phyloP scores from a whole-genome alignment of 1,140 invertebrate genomes.

The Pogonomyrmex barbatus region DNA sequence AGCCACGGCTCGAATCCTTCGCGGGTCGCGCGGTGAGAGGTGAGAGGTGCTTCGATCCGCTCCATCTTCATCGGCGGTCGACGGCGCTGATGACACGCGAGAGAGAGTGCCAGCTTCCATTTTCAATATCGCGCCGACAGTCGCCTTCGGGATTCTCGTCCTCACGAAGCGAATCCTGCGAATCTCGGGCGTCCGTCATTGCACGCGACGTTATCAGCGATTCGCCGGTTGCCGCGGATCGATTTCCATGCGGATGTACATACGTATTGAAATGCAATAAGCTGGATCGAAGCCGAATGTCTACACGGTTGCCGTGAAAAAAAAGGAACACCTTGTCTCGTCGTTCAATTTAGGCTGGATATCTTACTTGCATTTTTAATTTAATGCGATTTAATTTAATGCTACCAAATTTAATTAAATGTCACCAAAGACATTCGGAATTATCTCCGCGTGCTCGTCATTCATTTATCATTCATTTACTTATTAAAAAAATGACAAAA shows the following conservation, averaged over 20 bases:
- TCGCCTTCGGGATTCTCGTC: slow-evolving; percentile 43
- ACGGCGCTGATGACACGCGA: slow-evolving; percentile 53
- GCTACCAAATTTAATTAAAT: neutral
- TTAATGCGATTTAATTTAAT: neutral
- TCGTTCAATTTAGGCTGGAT: neutral
- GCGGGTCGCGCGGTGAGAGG: neutral
- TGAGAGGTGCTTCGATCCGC: slow-evolving; percentile 23
- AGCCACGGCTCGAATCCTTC: neutral
- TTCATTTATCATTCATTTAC: neutral
- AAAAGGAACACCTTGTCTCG: slow-evolving; percentile 8
- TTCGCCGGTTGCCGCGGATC: slow-evolving; percentile 39
- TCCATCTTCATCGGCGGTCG: slow-evolving; percentile 59
- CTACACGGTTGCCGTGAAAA: neutral
- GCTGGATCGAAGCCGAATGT: slow-evolving; percentile 32
- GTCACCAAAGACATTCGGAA: neutral
- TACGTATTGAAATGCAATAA: slow-evolving; percentile 38
- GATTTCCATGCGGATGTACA: slow-evolving; percentile 28
- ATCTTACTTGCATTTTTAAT: too few relatives aligned
- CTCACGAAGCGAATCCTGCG: slow-evolving; percentile 24
- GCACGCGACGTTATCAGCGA: slow-evolving; percentile 58
- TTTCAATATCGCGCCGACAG: slow-evolving; percentile 68
- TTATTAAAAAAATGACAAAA: neutral
- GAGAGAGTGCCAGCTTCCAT: slow-evolving; percentile 61
- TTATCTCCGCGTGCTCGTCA: neutral
- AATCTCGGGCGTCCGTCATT: slow-evolving; percentile 35